A percentile compares a stretch with the other conserved stretches of the same genome.
Evolutionary conservation across 2,113 vertebrate genomes (phyloP).

Genomic region (Odobenus rosmarus): DNA sequence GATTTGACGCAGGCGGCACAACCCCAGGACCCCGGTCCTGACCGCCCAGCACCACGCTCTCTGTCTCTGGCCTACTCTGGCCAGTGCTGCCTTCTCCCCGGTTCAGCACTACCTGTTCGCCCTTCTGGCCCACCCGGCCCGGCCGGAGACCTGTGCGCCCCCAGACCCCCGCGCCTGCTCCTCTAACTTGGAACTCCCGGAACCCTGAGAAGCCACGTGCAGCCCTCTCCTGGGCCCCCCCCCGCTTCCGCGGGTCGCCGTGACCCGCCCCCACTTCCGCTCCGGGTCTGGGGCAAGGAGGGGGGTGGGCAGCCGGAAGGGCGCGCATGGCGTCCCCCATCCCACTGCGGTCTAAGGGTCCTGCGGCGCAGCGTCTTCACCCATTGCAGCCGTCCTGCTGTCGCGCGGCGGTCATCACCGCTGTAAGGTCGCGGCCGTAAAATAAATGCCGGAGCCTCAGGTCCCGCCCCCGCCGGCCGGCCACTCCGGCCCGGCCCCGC

Average conservation of each 20-base stretch:
- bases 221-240: accelerated
- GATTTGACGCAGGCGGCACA: neutral
- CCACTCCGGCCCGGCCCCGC: neutral
- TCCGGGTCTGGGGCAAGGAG: accelerated
- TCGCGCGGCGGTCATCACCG: accelerated
- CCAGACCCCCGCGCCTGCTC: accelerated
- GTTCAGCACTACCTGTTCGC: too few relatives aligned
- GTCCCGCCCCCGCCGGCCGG: neutral
- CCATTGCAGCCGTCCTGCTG: neutral
- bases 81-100: too few relatives aligned
- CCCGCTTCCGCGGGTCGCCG: accelerated
- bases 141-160: accelerated
- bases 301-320: neutral
- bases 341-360: neutral
- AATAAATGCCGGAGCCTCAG: accelerated
- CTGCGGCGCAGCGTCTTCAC: neutral
- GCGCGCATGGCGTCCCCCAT: neutral
- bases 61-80: neutral
- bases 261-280: neutral
- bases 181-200: neutral
- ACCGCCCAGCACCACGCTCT: accelerated
- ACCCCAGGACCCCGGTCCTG: accelerated
- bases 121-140: neutral
- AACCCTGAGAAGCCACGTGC: neutral
- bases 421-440: accelerated